Evolutionary conservation across 1,140 invertebrate species (phyloP), one percentile per base, ranked within the genome.

Genomic region (Pogonomyrmex californicus): DNA sequence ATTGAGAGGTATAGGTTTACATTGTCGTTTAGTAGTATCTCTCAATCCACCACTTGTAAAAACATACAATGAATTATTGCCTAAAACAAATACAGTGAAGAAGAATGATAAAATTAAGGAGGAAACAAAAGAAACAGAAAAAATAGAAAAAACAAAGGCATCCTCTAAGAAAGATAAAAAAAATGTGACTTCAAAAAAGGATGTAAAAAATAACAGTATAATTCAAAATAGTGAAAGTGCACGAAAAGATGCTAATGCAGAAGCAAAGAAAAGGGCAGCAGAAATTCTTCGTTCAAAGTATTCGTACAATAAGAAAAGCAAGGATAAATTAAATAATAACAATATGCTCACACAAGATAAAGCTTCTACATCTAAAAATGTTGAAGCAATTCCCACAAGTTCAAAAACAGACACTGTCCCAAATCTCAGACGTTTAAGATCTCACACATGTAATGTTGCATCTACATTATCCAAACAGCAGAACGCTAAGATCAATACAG

Each of bases 1-100:
- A 87, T 93, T 98, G 47, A 96, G 98, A 93, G 96, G 97, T 63
- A 96, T 99, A 85, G 98, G 98, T 0, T 94, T 99, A 68, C 97
- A 98, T 91, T 97, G 97, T 89, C 95, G 98, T 83, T 93, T 99
- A 54, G 96, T 99, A n/a, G 92, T 96, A 38, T 96, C 96, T 23
- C 92, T 97, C 12, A 95, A 96, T 88, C 96, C 97, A 17, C 94
- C 95, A 12, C 87, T 90, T 62, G 77, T 92, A 51, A 93, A 92
- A 78, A 58, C 91, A 1, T 88, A 68, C 12, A 87, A 88, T n/a
- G 91, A 93, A 14, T 89, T 94, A 62, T 60, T 96, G 86, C 96
- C 97, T 91, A 95, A 96, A 86, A 94, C 97, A 0, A 94, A 97
- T 51, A 93, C 96, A 94, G 44, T 93, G 90, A 81, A 96, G 93